Percentiles rank a stretch among this genome's conserved stretches.
Evolutionary conservation across 2,113 vertebrate genomes (phyloP).

Genomic region (Gymnogyps californianus): DNA sequence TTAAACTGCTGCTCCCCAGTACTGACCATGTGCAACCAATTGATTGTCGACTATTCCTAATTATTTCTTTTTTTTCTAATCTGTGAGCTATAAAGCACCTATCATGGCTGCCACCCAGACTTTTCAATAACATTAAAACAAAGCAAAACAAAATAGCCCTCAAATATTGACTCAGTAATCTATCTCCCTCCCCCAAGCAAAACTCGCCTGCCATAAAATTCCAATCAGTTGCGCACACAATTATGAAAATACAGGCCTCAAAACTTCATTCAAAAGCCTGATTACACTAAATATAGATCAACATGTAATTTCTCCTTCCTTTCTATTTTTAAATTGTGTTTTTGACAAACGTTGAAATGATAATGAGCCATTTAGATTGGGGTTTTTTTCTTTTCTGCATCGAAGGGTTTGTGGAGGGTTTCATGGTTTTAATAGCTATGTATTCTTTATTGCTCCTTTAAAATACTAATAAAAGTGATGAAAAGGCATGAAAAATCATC

Average conservation of each 20-base stretch:
- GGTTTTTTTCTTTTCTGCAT: slow-evolving; percentile 5
- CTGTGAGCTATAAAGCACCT: slow-evolving; percentile 29
- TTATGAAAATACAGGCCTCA: slow-evolving; percentile 58
- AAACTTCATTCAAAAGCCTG: slow-evolving; percentile 62
- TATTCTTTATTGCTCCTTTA: slow-evolving; percentile 51
- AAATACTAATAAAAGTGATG: slow-evolving; percentile 55
- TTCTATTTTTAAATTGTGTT: slow-evolving; percentile 41
- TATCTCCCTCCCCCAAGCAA: slow-evolving; percentile 52
- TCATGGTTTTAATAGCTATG: slow-evolving; percentile 36
- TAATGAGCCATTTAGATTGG: neutral
- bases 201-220: slow-evolving; percentile 56
- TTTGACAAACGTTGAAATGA: slow-evolving; percentile 5
- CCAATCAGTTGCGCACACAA: slow-evolving; percentile 60
- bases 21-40: slow-evolving; percentile 17
- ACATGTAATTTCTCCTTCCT: slow-evolving; percentile 32
- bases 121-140: slow-evolving; percentile 53
- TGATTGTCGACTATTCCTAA: neutral
- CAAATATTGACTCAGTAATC: slow-evolving; percentile 67
- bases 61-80: slow-evolving; percentile 8
- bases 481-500: slow-evolving; percentile 64
- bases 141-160: slow-evolving; percentile 46
- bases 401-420: slow-evolving; percentile 14
- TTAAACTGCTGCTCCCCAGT: neutral
- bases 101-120: slow-evolving; percentile 29
- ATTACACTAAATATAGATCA: slow-evolving; percentile 60